Conservation (phyloP, 2,113 vertebrate species). For the Xenus cinereus region DNA sequence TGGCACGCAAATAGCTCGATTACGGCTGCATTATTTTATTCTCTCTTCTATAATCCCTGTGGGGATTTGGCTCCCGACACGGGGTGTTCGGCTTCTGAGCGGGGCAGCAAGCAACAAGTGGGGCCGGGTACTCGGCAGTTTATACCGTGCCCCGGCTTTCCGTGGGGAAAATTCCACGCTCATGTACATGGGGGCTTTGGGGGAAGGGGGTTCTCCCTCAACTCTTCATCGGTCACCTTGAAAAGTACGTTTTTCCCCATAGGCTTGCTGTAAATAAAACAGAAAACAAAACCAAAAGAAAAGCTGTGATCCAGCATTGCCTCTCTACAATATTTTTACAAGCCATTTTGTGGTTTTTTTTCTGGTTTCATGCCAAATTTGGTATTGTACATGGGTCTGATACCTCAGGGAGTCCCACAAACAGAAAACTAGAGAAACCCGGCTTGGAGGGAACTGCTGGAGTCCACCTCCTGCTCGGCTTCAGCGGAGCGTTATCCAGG, state of each 20-base stretch:
- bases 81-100: neutral
- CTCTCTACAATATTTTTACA: neutral
- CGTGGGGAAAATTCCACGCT: neutral
- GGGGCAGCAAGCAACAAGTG: fast-evolving
- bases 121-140: neutral
- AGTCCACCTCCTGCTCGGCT: neutral
- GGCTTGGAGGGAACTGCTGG: neutral
- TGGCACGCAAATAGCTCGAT: fast-evolving
- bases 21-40: neutral
- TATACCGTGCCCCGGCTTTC: fast-evolving
- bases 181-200: fast-evolving
- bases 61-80: neutral
- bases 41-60: neutral
- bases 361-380: neutral
- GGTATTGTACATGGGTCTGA: neutral
- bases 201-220: neutral
- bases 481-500: neutral
- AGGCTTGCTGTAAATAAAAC: neutral
- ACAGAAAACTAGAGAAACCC: neutral
- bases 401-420: neutral
- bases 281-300: neutral
- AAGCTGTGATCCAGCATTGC: neutral
- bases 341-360: neutral
- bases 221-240: neutral
- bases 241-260: neutral